These are phyloP conservation scores for Globodera rostochiensis DNA, from an alignment of 1,140 invertebrate species.

Conservation along the genomic window DNA sequence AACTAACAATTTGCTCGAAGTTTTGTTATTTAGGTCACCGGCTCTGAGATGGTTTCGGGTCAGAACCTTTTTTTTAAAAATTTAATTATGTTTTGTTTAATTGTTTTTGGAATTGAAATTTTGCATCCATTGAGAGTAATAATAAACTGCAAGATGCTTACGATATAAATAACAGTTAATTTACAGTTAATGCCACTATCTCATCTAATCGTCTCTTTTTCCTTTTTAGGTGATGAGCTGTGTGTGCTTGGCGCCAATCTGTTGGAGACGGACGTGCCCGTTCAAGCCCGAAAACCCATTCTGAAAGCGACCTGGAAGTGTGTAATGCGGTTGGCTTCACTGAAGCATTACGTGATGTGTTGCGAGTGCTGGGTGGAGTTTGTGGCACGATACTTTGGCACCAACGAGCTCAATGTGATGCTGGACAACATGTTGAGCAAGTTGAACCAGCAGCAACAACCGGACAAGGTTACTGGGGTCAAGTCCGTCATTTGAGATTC, in stretches of 20 bases:
- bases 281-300: constrained; percentile 35
- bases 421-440: constrained; percentile 36
- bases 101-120: too few relatives aligned
- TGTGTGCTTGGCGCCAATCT: constrained; percentile 37
- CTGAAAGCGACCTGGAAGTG: constrained; percentile 48
- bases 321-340: constrained; percentile 24
- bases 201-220: not conserved
- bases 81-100: too few relatives aligned
- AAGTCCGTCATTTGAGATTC: too few relatives aligned
- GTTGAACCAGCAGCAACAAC: not conserved
- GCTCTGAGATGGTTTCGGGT: constrained; percentile 36
- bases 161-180: too few relatives aligned
- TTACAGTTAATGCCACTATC: too few relatives aligned
- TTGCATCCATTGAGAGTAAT: too few relatives aligned
- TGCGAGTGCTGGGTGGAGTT: constrained; percentile 51
- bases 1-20: not conserved
- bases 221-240: constrained; percentile 36
- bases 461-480: not conserved
- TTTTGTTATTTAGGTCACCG: constrained; percentile 31
- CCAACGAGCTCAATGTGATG: constrained; percentile 44
- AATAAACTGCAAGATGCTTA: too few relatives aligned
- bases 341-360: constrained; percentile 39
- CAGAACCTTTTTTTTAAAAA: not conserved
- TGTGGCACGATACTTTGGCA: constrained; percentile 43
- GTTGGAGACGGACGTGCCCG: constrained; percentile 30